phyloP scores from a whole-genome alignment of 1,140 invertebrate genomes.

The Plectrocnemia conspersa region DNA sequence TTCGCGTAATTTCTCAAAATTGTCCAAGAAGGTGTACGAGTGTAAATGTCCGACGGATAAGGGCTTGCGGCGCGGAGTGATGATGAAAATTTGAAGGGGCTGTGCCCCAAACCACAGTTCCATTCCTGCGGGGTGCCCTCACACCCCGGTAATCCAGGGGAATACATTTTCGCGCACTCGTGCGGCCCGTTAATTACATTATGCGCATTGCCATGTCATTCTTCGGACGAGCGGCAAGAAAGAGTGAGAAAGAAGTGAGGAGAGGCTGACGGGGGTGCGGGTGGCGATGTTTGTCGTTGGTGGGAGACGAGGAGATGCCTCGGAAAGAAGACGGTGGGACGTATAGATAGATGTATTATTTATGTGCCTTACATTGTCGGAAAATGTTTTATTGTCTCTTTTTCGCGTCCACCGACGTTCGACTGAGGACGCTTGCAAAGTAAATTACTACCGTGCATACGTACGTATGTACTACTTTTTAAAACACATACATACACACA shows the following conservation, averaged over 20 bases:
- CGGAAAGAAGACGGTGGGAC: constrained; percentile 3
- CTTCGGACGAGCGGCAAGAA: constrained; percentile 34
- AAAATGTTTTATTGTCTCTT: constrained; percentile 37
- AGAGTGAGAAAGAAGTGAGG: constrained; percentile 32
- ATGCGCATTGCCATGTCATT: constrained; percentile 37
- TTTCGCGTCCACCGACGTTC: constrained; percentile 12
- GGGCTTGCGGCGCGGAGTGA: background rate
- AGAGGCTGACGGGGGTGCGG: background rate
- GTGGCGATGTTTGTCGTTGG: constrained; percentile 4
- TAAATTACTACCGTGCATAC: constrained; percentile 3
- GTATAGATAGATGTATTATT: constrained; percentile 36
- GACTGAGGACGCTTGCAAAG: constrained; percentile 6
- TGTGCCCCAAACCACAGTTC: background rate
- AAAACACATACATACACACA: too few relatives aligned
- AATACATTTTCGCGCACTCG: constrained; percentile 36
- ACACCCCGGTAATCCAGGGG: constrained; percentile 30
- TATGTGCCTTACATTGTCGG: constrained; percentile 35
- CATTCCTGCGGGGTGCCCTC: constrained; percentile 1
- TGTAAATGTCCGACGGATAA: background rate
- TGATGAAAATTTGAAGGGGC: constrained; percentile 6
- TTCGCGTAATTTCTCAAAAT: too few relatives aligned
- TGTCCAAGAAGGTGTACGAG: too few relatives aligned
- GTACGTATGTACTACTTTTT: too few relatives aligned
- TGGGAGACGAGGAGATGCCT: background rate
- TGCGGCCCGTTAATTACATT: constrained; percentile 37